These are phyloP conservation scores for Drosophila athabasca DNA, from an alignment of 1,140 invertebrate genomes.

Conservation along the genomic window DNA sequence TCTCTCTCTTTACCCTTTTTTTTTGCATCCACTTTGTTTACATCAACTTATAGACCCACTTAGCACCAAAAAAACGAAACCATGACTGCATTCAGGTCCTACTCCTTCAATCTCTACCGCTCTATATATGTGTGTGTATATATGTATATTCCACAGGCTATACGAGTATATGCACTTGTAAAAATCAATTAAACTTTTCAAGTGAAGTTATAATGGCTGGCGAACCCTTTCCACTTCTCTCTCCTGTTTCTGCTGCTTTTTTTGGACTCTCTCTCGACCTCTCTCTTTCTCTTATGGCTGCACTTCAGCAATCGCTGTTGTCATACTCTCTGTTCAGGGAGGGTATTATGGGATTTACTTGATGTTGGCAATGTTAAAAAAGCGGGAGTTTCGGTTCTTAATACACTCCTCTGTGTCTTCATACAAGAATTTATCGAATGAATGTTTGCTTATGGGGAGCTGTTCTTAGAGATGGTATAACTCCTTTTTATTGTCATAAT, in stretches of 20 bases:
- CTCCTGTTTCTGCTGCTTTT: conserved; percentile 31
- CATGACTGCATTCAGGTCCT: conserved; percentile 42
- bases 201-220: conserved; percentile 79
- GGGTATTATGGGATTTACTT: too few species aligned
- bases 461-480: too few species aligned
- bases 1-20: not conserved
- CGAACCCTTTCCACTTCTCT: conserved; percentile 47
- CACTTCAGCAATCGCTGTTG: conserved; percentile 7
- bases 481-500: too few species aligned
- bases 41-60: conserved; percentile 57
- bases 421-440: too few species aligned
- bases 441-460: too few species aligned
- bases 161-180: conserved; percentile 59
- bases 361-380: too few species aligned
- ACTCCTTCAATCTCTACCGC: conserved; percentile 3
- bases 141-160: conserved; percentile 8
- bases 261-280: conserved; percentile 18
- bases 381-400: too few species aligned
- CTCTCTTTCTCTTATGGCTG: conserved; percentile 26
- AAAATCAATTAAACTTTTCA: conserved; percentile 82
- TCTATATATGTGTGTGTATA: conserved; percentile 12
- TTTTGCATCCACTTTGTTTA: conserved; percentile 53
- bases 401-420: too few species aligned
- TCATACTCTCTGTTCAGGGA: too few species aligned
- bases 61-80: conserved; percentile 11